Conservation (phyloP, 2,888 invertebrate species). For the Notocelia uddmanniana region DNA sequence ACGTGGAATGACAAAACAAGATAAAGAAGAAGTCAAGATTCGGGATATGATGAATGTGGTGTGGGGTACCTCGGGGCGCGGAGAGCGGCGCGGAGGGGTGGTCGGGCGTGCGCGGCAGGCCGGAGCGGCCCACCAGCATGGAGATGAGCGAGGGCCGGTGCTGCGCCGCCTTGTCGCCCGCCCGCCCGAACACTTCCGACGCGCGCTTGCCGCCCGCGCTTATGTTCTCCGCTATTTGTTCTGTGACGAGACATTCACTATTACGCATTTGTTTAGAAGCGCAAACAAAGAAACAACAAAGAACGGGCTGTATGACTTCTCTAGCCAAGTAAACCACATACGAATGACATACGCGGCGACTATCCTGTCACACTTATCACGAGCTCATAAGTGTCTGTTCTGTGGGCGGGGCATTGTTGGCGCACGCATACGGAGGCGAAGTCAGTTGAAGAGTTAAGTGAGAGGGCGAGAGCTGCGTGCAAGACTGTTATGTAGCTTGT, state of each 20-base stretch:
- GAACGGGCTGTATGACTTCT: background rate
- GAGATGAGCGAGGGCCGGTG: conserved; percentile 79
- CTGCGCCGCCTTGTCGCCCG: conserved; percentile 72
- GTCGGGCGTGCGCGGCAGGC: conserved; percentile 74
- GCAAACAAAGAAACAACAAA: background rate
- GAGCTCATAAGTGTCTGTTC: no score
- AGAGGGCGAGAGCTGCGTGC: no score
- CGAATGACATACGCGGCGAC: background rate
- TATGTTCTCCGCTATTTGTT: conserved; percentile 74
- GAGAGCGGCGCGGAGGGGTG: conserved; percentile 74
- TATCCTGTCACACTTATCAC: background rate
- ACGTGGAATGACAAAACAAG: no score
- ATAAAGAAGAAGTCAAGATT: no score
- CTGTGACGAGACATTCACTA: conserved; percentile 52
- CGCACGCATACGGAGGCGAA: no score
- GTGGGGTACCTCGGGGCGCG: conserved; percentile 69
- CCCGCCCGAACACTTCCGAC: conserved; percentile 85
- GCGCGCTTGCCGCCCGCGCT: conserved; percentile 74
- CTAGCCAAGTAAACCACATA: background rate
- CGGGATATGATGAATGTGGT: no score
- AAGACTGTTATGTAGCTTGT: no score
- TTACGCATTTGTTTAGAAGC: background rate
- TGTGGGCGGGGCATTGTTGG: no score
- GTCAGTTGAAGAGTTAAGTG: no score
- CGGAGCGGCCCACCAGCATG: conserved; percentile 73